Percentiles rank a stretch among this genome's conserved stretches.
Evolutionary conservation across 1,140 invertebrate species (phyloP).

Genomic region (Holotrichia oblita): DNA sequence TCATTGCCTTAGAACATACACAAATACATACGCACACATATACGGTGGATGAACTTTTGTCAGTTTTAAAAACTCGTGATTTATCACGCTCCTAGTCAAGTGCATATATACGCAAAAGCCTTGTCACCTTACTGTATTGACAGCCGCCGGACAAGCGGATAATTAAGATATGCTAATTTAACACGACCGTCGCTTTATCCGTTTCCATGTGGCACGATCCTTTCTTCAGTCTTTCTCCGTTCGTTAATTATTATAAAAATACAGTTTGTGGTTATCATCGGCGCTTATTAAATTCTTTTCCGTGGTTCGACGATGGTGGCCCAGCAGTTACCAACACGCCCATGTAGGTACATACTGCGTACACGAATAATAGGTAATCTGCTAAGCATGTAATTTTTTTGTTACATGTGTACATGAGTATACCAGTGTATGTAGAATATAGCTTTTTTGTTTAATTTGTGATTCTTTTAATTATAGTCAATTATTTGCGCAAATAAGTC

Average conservation of each 20-base stretch:
- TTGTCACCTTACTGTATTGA: background rate
- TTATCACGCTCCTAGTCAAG: slow-evolving; percentile 23
- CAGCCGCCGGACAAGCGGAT: slow-evolving; percentile 8
- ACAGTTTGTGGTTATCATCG: background rate
- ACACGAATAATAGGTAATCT: slow-evolving; percentile 6
- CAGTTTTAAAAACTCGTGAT: slow-evolving; percentile 13
- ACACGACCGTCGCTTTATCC: slow-evolving; percentile 27
- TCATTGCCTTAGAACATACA: background rate
- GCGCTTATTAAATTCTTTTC: background rate
- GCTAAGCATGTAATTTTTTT: slow-evolving; percentile 6
- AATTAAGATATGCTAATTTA: slow-evolving; percentile 37
- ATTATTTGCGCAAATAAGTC: background rate
- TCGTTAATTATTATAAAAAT: background rate
- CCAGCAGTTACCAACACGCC: slow-evolving; percentile 3
- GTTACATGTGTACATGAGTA: no score
- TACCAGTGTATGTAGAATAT: no score
- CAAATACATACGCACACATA: background rate
- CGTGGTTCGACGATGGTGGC: background rate
- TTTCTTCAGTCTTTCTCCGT: background rate
- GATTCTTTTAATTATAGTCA: background rate
- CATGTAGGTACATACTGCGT: background rate
- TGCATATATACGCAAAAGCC: background rate
- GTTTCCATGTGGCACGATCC: slow-evolving; percentile 9
- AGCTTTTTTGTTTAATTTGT: no score
- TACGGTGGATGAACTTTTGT: slow-evolving; percentile 8